Conservation (phyloP, 1,140 invertebrate species). For the Diorhabda elongata region DNA sequence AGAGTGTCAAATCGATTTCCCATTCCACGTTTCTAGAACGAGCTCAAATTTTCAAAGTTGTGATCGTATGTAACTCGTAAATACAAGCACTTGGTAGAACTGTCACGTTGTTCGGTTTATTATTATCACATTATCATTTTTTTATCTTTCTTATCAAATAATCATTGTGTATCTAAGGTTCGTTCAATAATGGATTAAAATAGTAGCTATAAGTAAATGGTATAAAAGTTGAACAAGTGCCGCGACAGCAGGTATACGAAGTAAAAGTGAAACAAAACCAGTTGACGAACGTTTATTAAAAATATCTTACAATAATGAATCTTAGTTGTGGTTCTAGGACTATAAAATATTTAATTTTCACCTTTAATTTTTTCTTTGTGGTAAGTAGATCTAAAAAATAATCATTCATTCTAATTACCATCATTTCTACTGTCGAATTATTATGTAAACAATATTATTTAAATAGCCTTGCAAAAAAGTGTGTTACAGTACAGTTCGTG, state of each 20-base stretch:
- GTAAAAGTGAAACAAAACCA: not conserved
- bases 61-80: not conserved
- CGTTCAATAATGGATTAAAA: not conserved
- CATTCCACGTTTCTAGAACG: not conserved
- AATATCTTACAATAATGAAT: conserved; percentile 30
- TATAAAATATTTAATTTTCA: conserved; percentile 39
- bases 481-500: not conserved
- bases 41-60: not conserved
- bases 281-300: not conserved
- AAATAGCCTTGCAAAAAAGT: conserved; percentile 11
- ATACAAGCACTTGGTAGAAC: conserved; percentile 1
- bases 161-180: not conserved
- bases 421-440: not conserved
- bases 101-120: not conserved
- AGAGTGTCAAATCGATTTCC: not conserved
- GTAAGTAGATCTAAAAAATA: conserved; percentile 26
- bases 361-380: conserved; percentile 39
- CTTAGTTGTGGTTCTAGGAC: conserved; percentile 34
- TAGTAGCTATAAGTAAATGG: not conserved
- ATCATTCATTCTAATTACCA: no score
- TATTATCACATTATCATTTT: not conserved
- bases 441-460: not conserved
- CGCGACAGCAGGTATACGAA: not conserved
- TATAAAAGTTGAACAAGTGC: not conserved
- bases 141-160: not conserved